phyloP scores from a whole-genome alignment of 1,140 invertebrate genomes.

The Macrocentrus cingulum region DNA sequence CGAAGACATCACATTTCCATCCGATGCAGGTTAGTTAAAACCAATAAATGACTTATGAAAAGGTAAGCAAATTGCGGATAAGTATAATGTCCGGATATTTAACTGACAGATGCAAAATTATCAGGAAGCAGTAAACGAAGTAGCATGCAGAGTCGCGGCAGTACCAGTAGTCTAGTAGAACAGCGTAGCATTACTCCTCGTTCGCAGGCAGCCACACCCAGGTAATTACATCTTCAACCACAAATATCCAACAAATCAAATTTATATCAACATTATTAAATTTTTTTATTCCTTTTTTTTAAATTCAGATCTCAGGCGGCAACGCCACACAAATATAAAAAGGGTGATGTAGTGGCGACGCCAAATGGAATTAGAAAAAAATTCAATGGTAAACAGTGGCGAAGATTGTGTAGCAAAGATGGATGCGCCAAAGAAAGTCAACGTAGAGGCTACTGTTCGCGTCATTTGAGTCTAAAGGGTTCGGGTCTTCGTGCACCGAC shows the following conservation, averaged over 20 bases:
- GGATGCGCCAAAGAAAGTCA: conserved; percentile 98
- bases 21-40: conserved; percentile 71
- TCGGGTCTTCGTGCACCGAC: conserved; percentile 63
- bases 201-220: conserved; percentile 85
- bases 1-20: conserved; percentile 83
- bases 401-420: conserved; percentile 91
- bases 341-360: conserved; percentile 96
- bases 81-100: conserved; percentile 14
- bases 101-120: conserved; percentile 58
- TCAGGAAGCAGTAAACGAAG: conserved; percentile 82
- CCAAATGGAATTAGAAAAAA: conserved; percentile 97
- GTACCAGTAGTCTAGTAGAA: conserved; percentile 80
- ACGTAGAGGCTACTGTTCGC: conserved; percentile 91
- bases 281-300: conserved; percentile 23
- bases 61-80: neutral
- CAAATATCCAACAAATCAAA: no score
- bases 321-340: conserved; percentile 96
- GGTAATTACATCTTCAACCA: no score
- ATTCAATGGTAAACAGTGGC: conserved; percentile 99
- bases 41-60: neutral
- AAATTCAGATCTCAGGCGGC: conserved; percentile 85
- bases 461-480: conserved; percentile 89
- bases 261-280: conserved; percentile 10
- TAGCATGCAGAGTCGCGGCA: conserved; percentile 86
- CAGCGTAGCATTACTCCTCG: conserved; percentile 79